A percentile compares a stretch with the other conserved stretches of the same genome.
These are phyloP conservation scores for Pteromalus puparum DNA, from an alignment of 1,140 invertebrate species.

Conservation along the genomic window DNA sequence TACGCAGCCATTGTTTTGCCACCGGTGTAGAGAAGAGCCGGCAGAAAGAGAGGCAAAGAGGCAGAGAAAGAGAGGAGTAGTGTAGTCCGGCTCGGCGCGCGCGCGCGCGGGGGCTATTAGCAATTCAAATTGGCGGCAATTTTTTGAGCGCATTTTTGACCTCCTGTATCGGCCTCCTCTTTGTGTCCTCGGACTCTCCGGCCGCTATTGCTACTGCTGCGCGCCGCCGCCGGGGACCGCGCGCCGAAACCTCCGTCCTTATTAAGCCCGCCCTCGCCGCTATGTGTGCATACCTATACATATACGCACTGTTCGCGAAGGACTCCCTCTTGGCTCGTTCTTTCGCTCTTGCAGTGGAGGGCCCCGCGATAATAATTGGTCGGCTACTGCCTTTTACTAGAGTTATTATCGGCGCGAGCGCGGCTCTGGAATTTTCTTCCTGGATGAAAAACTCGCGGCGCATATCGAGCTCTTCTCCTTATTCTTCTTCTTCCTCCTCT, in stretches of 20 bases:
- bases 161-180: slow-evolving; percentile 74
- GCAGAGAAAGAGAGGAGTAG: slow-evolving; percentile 43
- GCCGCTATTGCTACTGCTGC: slow-evolving; percentile 32
- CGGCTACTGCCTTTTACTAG: slow-evolving; percentile 38
- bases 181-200: slow-evolving; percentile 59
- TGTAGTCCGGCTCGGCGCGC: slow-evolving; percentile 54
- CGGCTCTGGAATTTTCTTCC: slow-evolving; percentile 38
- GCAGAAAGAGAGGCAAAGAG: slow-evolving; percentile 23
- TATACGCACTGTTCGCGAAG: slow-evolving; percentile 61
- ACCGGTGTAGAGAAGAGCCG: slow-evolving; percentile 27
- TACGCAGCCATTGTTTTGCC: slow-evolving; percentile 74
- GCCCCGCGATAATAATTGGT: slow-evolving; percentile 42
- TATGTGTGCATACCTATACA: slow-evolving; percentile 53
- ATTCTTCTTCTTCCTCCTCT: slow-evolving; percentile 26
- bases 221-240: slow-evolving; percentile 53
- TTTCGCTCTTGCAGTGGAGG: slow-evolving; percentile 42
- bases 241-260: slow-evolving; percentile 72
- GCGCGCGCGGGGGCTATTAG: slow-evolving; percentile 68
- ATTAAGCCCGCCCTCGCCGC: slow-evolving; percentile 74
- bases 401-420: slow-evolving; percentile 34
- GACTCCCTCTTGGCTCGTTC: slow-evolving; percentile 50
- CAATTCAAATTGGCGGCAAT: slow-evolving; percentile 77
- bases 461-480: slow-evolving; percentile 32
- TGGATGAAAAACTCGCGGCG: slow-evolving; percentile 38
- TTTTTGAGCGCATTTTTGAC: slow-evolving; percentile 77